These are phyloP conservation scores for Dendrolimus houi DNA, from an alignment of 2,888 invertebrate species.

Conservation along the genomic window DNA sequence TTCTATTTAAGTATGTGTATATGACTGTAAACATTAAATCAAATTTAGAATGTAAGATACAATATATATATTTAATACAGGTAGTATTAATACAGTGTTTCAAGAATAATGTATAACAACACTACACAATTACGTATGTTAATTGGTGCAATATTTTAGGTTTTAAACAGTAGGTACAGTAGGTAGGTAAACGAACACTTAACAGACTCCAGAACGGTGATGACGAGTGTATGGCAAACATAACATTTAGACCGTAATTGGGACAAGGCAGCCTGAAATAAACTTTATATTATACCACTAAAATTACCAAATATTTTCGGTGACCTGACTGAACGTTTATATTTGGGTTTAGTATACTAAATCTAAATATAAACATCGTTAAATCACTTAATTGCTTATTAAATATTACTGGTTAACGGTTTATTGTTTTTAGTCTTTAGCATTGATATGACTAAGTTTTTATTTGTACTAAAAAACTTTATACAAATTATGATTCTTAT, in stretches of 20 bases:
- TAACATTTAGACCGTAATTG: slow-evolving; percentile 25
- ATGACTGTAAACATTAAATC: too few species aligned
- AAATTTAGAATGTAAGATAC: too few species aligned
- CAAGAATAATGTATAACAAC: too few species aligned
- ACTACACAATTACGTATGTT: too few species aligned
- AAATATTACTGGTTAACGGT: slow-evolving; percentile 12
- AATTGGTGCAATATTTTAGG: not conserved
- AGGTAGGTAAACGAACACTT: not conserved
- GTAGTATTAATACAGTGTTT: too few species aligned
- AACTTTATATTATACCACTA: slow-evolving; percentile 41
- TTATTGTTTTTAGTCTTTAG: slow-evolving; percentile 5
- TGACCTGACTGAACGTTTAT: slow-evolving; percentile 31
- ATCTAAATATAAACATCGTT: slow-evolving; percentile 1
- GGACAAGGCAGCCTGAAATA: slow-evolving; percentile 43
- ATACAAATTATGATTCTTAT: too few species aligned
- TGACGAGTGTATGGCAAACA: slow-evolving; percentile 11
- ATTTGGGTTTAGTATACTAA: slow-evolving; percentile 35
- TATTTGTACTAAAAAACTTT: too few species aligned
- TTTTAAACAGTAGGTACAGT: not conserved
- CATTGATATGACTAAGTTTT: too few species aligned
- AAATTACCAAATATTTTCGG: slow-evolving; percentile 38
- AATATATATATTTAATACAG: too few species aligned
- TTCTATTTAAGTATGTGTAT: too few species aligned
- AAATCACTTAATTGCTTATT: slow-evolving; percentile 7
- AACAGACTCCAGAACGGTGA: slow-evolving; percentile 10